Percentiles rank a stretch among this genome's conserved stretches.
Conservation (phyloP, 1,140 invertebrate genomes). For the Atopsyche davidsoni region DNA sequence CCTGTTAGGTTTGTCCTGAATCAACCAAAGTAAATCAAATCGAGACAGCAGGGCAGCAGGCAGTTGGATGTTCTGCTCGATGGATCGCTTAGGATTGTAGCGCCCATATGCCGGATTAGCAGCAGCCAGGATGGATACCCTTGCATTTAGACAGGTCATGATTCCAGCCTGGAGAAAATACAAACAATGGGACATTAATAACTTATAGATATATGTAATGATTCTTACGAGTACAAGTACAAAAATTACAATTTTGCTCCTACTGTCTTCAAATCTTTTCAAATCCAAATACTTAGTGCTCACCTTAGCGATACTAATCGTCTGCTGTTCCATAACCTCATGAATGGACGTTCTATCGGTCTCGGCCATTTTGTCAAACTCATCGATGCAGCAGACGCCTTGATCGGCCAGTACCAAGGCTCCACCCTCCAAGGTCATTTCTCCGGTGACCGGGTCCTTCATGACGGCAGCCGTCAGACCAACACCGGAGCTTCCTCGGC, state of each 20-base stretch:
- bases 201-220: too few species aligned
- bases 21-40: conserved; percentile 97
- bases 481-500: conserved; percentile 94
- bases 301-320: conserved; percentile 98
- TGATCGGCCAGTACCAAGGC: conserved; percentile 97
- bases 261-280: too few species aligned
- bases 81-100: conserved; percentile 91
- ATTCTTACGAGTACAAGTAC: too few species aligned
- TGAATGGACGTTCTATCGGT: conserved; percentile 94
- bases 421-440: conserved; percentile 97
- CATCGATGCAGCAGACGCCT: conserved; percentile 98
- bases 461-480: conserved; percentile 97
- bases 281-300: too few species aligned
- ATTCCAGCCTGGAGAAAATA: conserved; percentile 77
- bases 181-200: too few species aligned
- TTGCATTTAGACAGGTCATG: conserved; percentile 94
- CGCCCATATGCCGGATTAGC: conserved; percentile 98
- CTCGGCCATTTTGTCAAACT: conserved; percentile 99
- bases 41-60: conserved; percentile 96
- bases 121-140: conserved; percentile 95
- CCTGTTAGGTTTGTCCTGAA: conserved; percentile 89
- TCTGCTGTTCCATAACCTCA: conserved; percentile 99
- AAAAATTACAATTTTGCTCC: too few species aligned
- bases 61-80: conserved; percentile 97
- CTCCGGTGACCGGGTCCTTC: conserved; percentile 95